Conservation (phyloP, 2,888 invertebrate genomes). For the Ectemnius cavifrons region DNA sequence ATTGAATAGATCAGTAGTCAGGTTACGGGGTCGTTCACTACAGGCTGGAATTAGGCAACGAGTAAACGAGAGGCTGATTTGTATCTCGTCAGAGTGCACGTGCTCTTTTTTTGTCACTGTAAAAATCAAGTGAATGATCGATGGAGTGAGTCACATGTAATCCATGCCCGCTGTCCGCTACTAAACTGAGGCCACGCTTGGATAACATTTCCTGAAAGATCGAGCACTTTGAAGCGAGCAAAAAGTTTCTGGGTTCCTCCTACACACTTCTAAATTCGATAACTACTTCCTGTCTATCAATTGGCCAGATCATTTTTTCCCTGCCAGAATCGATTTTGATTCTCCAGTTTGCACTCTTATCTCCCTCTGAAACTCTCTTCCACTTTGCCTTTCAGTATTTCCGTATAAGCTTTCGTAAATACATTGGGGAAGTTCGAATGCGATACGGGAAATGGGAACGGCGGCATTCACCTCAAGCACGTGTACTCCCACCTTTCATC, state of each 20-base stretch:
- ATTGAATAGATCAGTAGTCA: background rate
- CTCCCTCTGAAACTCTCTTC: background rate
- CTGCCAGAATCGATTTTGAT: background rate
- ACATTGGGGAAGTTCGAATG: background rate
- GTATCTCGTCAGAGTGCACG: conserved; percentile 28
- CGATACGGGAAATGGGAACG: background rate
- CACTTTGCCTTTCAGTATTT: background rate
- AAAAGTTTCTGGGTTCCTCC: conserved; percentile 8
- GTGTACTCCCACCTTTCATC: conserved; percentile 42
- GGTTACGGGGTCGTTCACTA: background rate
- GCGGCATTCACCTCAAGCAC: conserved; percentile 15
- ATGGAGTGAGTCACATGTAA: conserved; percentile 40
- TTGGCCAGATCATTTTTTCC: background rate
- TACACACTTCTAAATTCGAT: too few species aligned
- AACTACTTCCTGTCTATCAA: conserved; percentile 2
- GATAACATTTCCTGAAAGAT: conserved; percentile 26
- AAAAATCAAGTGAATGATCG: conserved; percentile 42
- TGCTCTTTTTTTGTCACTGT: conserved; percentile 31
- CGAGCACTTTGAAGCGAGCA: conserved; percentile 28
- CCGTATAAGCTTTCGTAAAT: background rate
- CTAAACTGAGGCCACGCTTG: conserved; percentile 4
- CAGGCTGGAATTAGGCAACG: conserved; percentile 23
- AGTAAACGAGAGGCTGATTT: conserved; percentile 21
- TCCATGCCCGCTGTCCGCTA: conserved; percentile 22
- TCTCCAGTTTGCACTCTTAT: background rate